A percentile compares a stretch with the other conserved stretches of the same genome.
Evolutionary conservation across 1,140 invertebrate genomes (phyloP).

Genomic region (Scaptodrosophila lebanonensis): DNA sequence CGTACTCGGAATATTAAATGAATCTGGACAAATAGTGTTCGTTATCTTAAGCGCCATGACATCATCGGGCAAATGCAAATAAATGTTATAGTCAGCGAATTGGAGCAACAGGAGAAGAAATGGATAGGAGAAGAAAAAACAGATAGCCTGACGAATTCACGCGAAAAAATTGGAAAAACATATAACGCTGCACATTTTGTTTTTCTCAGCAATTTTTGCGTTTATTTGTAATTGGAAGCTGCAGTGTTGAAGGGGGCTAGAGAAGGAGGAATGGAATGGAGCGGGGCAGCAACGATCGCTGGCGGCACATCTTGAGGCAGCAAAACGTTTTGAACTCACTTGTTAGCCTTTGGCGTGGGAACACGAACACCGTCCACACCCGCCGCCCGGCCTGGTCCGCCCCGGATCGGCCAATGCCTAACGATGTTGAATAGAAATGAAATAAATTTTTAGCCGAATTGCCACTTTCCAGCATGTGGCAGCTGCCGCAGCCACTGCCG

Average conservation of each 20-base stretch:
- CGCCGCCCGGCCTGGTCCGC: background rate
- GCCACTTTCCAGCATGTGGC: conserved; percentile 38
- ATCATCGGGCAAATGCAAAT: too few species aligned
- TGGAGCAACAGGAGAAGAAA: too few species aligned
- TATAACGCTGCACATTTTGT: conserved; percentile 59
- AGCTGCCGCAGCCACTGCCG: conserved; percentile 7
- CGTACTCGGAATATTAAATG: too few species aligned
- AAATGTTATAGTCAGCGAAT: too few species aligned
- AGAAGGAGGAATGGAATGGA: too few species aligned
- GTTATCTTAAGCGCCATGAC: too few species aligned
- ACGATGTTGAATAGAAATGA: conserved; percentile 50
- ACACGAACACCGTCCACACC: conserved; percentile 27
- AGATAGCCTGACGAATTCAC: conserved; percentile 22
- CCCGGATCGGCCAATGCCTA: conserved; percentile 24
- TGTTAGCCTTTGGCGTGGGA: conserved; percentile 61
- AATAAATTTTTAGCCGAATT: conserved; percentile 63
- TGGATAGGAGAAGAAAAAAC: too few species aligned
- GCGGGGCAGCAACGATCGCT: too few species aligned
- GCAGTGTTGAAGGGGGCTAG: too few species aligned
- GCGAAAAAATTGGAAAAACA: too few species aligned
- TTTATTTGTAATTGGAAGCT: conserved; percentile 65
- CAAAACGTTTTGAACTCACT: conserved; percentile 69
- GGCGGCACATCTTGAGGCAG: conserved; percentile 36
- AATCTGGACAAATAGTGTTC: too few species aligned
- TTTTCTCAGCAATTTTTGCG: conserved; percentile 65